A percentile compares a stretch with the other conserved stretches of the same genome.
Conservation (phyloP, 2,888 invertebrate species). For the Blera fallax region DNA sequence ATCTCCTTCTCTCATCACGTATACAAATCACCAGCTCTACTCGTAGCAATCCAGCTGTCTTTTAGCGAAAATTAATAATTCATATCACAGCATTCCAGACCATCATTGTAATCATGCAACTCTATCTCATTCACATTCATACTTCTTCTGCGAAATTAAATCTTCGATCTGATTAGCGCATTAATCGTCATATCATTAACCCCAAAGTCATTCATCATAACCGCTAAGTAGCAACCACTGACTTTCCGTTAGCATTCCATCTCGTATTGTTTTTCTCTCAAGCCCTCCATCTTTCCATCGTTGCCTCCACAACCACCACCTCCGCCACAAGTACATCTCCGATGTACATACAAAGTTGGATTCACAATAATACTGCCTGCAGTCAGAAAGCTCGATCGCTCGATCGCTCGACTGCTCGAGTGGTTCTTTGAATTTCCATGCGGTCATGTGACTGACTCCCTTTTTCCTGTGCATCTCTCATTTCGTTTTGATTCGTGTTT, state of each 20-base stretch:
- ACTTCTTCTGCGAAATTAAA: slow-evolving; percentile 46
- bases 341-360: slow-evolving; percentile 9
- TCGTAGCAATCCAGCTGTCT: background rate
- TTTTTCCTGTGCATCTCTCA: slow-evolving; percentile 48
- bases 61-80: slow-evolving; percentile 36
- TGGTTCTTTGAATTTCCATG: slow-evolving; percentile 43
- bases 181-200: slow-evolving; percentile 72
- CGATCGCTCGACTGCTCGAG: background rate
- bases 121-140: slow-evolving; percentile 19
- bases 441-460: slow-evolving; percentile 52
- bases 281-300: background rate
- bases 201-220: slow-evolving; percentile 70
- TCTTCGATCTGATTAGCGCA: slow-evolving; percentile 63
- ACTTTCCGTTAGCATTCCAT: slow-evolving; percentile 69
- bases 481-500: slow-evolving; percentile 40
- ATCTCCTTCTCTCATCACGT: background rate
- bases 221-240: slow-evolving; percentile 70
- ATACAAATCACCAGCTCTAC: slow-evolving; percentile 11
- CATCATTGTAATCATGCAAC: slow-evolving; percentile 36
- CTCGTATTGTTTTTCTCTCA: slow-evolving; percentile 39
- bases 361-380: slow-evolving; percentile 36
- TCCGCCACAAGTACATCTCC: slow-evolving; percentile 16
- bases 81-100: slow-evolving; percentile 8
- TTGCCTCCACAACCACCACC: slow-evolving; percentile 24
- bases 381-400: slow-evolving; percentile 19